Evolutionary conservation across 1,140 invertebrate genomes (phyloP), one percentile per base, ranked within the genome.

Genomic region (Plutomurus gul): DNA sequence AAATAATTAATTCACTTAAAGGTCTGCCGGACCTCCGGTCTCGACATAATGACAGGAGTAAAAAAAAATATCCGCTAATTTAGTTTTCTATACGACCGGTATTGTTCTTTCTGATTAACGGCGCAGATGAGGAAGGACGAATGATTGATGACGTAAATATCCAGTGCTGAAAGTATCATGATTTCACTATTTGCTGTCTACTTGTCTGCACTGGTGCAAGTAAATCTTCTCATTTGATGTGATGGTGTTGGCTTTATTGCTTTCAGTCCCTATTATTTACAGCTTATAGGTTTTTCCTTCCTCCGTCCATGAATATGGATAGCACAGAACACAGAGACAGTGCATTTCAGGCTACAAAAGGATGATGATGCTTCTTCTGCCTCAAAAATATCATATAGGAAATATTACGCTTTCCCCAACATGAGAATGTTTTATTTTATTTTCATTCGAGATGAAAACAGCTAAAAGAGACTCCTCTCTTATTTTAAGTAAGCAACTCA

Each of bases 141-240:
- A 56, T 56, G 74, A 76, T 76, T 51, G 46, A 76, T 76, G 74
- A 49, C 56, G 33, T 20, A 56, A 76, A 56, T 56, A 25, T 56
- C 47, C 60, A 49, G 27, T 65, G 56, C n/a, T 65, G 56, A 65
- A n/a, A 65, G 56, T 4, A 25, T 65, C 56, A 65, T 65, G 56
- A 65, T 65, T 65, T 65, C 13, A 65, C 25, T 13, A 65, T 65
- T 65, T 65, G n/a, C 27, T 65, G 27, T 65, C 16, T 16, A 27
- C n/a, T n/a, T n/a, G 56, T 27, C 11, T 16, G 18, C 13, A 33
- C 25, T 13, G 27, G 56, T 60, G 25, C 4, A 33, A n/a, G 11
- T 36, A 33, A 33, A 16, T n/a, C 25, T 25, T 7, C 18, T 65
- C 25, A 65, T 65, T 33, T 65, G 30, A 65, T 8, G 7, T 65